Conservation (phyloP, 2,113 vertebrate genomes). For the Tenebrosternarchus preto region DNA sequence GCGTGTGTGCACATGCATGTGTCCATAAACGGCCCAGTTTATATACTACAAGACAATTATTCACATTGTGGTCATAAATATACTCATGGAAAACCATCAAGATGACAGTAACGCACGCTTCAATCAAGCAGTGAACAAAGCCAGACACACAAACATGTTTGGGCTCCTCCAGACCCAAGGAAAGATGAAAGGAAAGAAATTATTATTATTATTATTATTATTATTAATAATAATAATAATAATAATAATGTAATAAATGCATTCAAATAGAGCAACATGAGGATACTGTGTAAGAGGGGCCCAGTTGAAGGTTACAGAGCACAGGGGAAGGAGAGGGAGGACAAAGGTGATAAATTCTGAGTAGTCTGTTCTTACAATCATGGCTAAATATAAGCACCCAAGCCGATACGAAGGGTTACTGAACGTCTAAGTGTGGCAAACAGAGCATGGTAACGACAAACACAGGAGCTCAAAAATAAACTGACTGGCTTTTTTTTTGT, state of each 20-base stretch:
- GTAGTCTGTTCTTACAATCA: constrained; percentile 28
- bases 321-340: not conserved
- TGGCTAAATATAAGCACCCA: constrained; percentile 26
- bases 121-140: not conserved
- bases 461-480: constrained; percentile 1
- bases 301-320: not conserved
- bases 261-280: not conserved
- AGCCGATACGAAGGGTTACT: not conserved
- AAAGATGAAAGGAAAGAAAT: not conserved
- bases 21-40: not conserved
- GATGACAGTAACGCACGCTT: no score
- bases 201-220: no score
- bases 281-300: constrained; percentile 6
- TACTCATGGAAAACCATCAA: no score
- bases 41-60: not conserved
- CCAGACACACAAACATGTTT: not conserved
- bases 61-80: not conserved
- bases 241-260: constrained; percentile 1
- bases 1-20: not conserved
- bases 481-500: not conserved
- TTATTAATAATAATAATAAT: not conserved
- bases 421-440: not conserved
- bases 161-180: not conserved
- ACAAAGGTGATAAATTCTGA: constrained; percentile 25
- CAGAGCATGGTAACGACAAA: constrained; percentile 7